These are phyloP conservation scores for Nesospiza acunhae DNA, from an alignment of 2,113 vertebrate genomes.

Conservation along the genomic window DNA sequence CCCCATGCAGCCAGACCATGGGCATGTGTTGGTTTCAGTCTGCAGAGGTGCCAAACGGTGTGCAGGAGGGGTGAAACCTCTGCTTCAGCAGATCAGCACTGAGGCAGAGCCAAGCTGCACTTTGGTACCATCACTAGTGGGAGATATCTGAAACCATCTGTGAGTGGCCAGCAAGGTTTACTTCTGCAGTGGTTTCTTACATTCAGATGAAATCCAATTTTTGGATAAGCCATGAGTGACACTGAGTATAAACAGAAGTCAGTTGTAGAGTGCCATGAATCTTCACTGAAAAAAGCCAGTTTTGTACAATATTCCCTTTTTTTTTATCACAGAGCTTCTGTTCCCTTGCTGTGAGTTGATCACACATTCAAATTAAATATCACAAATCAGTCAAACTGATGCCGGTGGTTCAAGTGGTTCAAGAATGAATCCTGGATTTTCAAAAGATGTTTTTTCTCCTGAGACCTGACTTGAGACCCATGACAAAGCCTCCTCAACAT, in stretches of 20 bases:
- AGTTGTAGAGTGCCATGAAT: neutral
- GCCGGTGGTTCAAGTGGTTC: neutral
- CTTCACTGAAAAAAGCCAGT: neutral
- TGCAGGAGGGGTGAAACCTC: neutral
- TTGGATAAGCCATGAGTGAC: neutral
- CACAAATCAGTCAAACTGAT: neutral
- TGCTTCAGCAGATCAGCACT: neutral
- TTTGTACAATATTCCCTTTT: neutral
- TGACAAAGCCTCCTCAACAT: neutral
- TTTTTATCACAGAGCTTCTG: neutral
- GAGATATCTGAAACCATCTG: accelerated
- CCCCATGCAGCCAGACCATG: accelerated
- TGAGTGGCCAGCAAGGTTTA: neutral
- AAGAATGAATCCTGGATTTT: neutral
- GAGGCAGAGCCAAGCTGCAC: neutral
- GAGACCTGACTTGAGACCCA: neutral
- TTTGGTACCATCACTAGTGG: accelerated
- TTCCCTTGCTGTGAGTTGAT: neutral
- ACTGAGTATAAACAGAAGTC: neutral
- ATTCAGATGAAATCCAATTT: neutral
- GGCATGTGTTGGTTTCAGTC: accelerated
- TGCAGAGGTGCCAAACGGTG: accelerated
- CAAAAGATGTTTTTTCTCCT: neutral
- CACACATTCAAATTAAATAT: neutral
- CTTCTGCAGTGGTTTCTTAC: neutral